Conservation (phyloP, 2,888 invertebrate genomes). For the Ariolimax columbianus region DNA sequence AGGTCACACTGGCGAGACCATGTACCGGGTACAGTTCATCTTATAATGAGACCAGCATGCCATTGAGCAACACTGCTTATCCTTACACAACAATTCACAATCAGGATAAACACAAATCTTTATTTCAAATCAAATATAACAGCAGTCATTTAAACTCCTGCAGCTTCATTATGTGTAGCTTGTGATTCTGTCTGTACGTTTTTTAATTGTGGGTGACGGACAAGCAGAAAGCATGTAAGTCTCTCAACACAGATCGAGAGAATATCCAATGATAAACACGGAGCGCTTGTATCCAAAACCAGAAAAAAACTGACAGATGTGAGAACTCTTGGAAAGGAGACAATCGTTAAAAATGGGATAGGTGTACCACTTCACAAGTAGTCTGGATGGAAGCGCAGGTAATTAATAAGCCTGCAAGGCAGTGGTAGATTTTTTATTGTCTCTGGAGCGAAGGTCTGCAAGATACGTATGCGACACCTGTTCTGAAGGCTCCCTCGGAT, state of each 20-base stretch:
- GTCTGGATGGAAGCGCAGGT: conserved; percentile 76
- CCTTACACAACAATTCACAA: background rate
- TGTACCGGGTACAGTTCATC: background rate
- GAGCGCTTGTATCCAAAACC: background rate
- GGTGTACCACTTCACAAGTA: conserved; percentile 56
- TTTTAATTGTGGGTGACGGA: background rate
- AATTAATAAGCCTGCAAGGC: conserved; percentile 75
- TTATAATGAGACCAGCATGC: background rate
- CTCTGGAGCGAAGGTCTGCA: conserved; percentile 72
- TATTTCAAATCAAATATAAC: background rate
- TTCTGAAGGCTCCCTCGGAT: conserved; percentile 73
- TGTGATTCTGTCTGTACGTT: too few relatives aligned
- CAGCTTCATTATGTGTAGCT: background rate
- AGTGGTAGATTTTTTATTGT: conserved; percentile 72
- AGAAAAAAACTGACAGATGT: background rate
- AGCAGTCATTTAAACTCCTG: background rate
- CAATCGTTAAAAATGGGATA: background rate
- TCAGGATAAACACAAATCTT: background rate
- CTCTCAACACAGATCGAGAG: background rate
- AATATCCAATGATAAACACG: background rate
- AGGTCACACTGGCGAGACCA: background rate
- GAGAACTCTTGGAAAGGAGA: background rate
- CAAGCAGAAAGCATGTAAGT: background rate
- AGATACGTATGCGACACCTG: conserved; percentile 73
- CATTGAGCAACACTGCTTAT: background rate